A percentile compares a stretch with the other conserved stretches of the same genome.
Conservation (phyloP, 2,888 invertebrate genomes). For the Machimus atricapillus region DNA sequence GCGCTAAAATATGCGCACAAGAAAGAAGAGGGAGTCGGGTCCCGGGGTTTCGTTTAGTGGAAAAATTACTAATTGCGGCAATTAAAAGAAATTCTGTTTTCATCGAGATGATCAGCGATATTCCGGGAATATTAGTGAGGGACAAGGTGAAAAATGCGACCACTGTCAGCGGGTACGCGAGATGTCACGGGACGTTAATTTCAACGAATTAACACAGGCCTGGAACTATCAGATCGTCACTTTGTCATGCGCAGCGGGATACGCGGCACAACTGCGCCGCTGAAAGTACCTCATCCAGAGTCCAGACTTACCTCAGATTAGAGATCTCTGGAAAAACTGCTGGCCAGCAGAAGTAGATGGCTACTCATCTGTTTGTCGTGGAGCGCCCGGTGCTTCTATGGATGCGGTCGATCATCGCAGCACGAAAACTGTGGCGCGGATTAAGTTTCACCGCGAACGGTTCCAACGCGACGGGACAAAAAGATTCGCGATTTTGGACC, state of each 20-base stretch:
- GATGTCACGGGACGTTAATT: constrained; percentile 50
- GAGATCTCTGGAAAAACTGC: neutral
- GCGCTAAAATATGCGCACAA: neutral
- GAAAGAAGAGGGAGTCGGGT: neutral
- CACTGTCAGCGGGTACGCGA: constrained; percentile 40
- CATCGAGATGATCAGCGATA: constrained; percentile 9
- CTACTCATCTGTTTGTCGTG: constrained; percentile 23
- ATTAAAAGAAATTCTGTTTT: constrained; percentile 31
- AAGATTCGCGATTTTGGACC: neutral
- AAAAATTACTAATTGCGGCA: constrained; percentile 29
- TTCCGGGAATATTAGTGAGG: neutral
- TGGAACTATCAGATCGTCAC: constrained; percentile 50
- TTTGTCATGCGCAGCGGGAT: constrained; percentile 52
- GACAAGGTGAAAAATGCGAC: constrained; percentile 38
- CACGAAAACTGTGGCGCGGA: constrained; percentile 25
- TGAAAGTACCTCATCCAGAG: constrained; percentile 12
- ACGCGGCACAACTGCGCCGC: constrained; percentile 47
- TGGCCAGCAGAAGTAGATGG: neutral
- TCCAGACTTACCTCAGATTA: constrained; percentile 31
- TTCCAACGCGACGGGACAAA: neutral
- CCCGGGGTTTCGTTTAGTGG: neutral
- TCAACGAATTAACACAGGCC: constrained; percentile 50
- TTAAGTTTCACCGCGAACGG: constrained; percentile 18
- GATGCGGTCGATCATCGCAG: constrained; percentile 36
- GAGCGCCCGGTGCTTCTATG: constrained; percentile 20